Evolutionary conservation across 2,888 invertebrate species (phyloP), one percentile per base, ranked within the genome.

Genomic region (Limnephilus rhombicus): DNA sequence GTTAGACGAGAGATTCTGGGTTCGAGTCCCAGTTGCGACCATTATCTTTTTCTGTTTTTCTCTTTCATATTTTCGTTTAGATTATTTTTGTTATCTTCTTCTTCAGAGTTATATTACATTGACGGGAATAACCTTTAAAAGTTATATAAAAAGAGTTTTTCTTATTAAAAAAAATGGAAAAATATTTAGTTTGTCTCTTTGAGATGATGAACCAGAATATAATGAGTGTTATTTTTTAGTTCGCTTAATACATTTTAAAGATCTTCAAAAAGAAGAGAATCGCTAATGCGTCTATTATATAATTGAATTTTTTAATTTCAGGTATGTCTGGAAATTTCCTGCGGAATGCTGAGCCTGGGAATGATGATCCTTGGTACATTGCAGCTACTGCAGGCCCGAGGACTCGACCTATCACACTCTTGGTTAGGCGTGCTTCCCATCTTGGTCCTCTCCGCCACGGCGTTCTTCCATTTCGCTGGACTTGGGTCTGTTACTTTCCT

Each of bases 401-500:
- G 83, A 83, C 29, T 34, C 4, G 34, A 82, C 45, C 31, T 81
- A 29, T 34, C 45, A 2, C 68, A 91, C n/a, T 53, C 68, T 13
- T 88, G 81, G 68, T 3, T 89, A 29, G 81, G 91, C 31, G 7
- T 90, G 3, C 11, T 93, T 13, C 93, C 93, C 4, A 81, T 92
- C 9, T 37, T 92, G 3, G 85, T 81, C 11, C 88, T 93, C 5
- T 90, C 92, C 24, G 7, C 49, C 29, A 88, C 94, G 94, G 95
- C 95, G 49, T 95, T 96, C 13, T 94, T 95, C 0, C 96, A 94
- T 91, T 95, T 95, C 2, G 82, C 95, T 2, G 96, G 96, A 0
- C 95, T 95, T 31, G 95, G 95, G 7, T 95, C 95, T 0, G 95
- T 95, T 29, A 95, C 96, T 0, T 96, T 95, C 80, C 95, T 96